phyloP scores from a whole-genome alignment of 2,888 invertebrate species.

The Odontocolon sp. region DNA sequence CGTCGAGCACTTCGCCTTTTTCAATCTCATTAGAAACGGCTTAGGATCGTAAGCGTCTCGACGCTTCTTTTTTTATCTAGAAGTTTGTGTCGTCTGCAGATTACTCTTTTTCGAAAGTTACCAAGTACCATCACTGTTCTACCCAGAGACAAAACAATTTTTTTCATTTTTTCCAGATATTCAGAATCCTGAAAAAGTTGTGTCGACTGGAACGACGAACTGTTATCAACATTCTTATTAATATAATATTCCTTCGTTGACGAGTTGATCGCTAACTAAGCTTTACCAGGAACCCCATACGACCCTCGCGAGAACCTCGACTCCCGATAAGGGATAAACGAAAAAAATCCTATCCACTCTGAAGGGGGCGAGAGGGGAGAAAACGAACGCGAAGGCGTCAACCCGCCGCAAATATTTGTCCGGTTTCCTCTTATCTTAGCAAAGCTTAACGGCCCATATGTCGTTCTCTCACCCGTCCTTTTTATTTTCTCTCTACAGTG shows the following conservation, averaged over 20 bases:
- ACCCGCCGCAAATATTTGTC: conserved; percentile 73
- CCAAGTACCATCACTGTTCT: neutral
- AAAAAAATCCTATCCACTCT: conserved; percentile 31
- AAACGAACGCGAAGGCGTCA: conserved; percentile 69
- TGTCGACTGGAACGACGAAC: no score
- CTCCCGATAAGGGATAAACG: conserved; percentile 33
- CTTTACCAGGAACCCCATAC: conserved; percentile 23
- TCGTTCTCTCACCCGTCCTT: conserved; percentile 69
- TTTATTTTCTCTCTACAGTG: conserved; percentile 53
- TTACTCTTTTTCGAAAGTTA: neutral
- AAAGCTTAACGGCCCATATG: conserved; percentile 76
- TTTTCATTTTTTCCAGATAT: no score
- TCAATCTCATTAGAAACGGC: conserved; percentile 74
- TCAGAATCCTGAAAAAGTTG: no score
- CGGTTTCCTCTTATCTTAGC: conserved; percentile 72
- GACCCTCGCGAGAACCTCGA: conserved; percentile 10
- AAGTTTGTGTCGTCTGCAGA: neutral
- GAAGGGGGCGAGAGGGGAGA: conserved; percentile 5
- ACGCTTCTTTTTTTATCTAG: conserved; percentile 49
- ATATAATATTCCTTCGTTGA: neutral
- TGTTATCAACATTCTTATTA: neutral
- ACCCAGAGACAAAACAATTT: no score
- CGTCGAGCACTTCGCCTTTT: conserved; percentile 61
- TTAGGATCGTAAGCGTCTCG: conserved; percentile 73
- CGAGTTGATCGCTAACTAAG: conserved; percentile 7